A percentile compares a stretch with the other conserved stretches of the same genome.
Conservation (phyloP, 2,113 vertebrate species). For the Melanerpes aurifrons region DNA sequence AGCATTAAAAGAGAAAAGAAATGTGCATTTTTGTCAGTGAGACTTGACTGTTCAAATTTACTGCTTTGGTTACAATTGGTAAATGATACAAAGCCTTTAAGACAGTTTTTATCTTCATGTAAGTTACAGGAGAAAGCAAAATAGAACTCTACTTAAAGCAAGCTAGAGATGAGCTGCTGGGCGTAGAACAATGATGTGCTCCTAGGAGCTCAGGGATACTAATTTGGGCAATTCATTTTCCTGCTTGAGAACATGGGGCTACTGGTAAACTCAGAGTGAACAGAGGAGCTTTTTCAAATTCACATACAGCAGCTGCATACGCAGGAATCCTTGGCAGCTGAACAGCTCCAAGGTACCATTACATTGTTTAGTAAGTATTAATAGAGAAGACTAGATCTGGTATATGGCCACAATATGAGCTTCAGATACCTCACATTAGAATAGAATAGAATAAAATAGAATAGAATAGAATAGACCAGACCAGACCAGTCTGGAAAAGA, state of each 20-base stretch:
- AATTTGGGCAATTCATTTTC: not conserved
- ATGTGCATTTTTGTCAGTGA: not conserved
- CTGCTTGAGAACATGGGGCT: not conserved
- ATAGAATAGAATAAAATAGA: too few relatives aligned
- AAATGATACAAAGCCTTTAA: not conserved
- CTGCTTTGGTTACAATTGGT: not conserved
- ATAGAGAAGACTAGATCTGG: not conserved
- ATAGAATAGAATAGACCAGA: too few relatives aligned
- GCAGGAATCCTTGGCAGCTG: not conserved
- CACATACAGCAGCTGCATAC: not conserved
- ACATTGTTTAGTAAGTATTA: not conserved
- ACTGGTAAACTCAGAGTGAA: not conserved
- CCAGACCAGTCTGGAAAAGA: too few relatives aligned
- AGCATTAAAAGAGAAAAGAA: not conserved
- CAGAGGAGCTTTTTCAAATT: not conserved
- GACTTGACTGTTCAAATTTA: not conserved
- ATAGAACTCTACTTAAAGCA: not conserved
- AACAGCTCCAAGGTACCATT: not conserved
- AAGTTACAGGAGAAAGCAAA: not conserved
- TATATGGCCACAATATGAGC: not conserved
- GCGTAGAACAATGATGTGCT: not conserved
- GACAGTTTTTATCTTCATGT: not conserved
- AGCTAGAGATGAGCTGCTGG: not conserved
- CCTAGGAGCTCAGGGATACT: not conserved
- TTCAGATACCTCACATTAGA: not conserved